Evolutionary conservation across 2,888 invertebrate species (phyloP), one percentile per base, ranked within the genome.

Genomic region (Horisme vitalbata): DNA sequence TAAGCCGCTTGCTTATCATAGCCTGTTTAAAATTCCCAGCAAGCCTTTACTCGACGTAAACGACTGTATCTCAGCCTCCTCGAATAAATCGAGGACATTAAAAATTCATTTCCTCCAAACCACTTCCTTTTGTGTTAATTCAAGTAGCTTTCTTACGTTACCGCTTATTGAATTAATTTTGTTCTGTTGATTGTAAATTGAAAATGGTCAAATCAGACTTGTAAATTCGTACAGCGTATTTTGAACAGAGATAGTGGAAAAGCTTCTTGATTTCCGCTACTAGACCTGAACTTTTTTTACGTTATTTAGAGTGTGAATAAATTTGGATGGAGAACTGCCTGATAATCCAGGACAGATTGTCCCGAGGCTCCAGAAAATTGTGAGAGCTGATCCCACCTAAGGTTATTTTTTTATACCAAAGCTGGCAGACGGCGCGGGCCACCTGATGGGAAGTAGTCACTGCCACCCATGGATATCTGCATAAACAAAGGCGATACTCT

Each of bases 181-280:
- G 75, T 79, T 76, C 75, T 77, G 82, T 83, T 83, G 82, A 85
- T 85, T 83, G 81, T 83, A 75, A 83, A 83, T 83, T 82, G 81
- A 78, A 82, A 83, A 81, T 69, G 73, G 71, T 67, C 55, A 57
- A 57, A 81, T 84, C 72, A 79, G 83, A 74, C 81, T 74, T 85
- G 83, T 80, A 79, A 84, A 85, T 84, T 57, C 45, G 49, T 52
- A 18, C 41, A 45, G 44, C 48, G 57, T 57, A 53, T 55, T 53
- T 49, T 23, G 41, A 23, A 11, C 10, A 24, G 10, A 24, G 24
- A 24, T 28, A 28, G 13, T 13, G 13, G 9, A 13, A 13, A 28
- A 9, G 2, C 1, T n/a, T 28, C 28, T 6, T 28, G 12, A 28
- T 10, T 4, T 8, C 9, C 4, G 4, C 7, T 9, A 10, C 9